These are phyloP conservation scores for Anastrepha ludens DNA, from an alignment of 1,140 invertebrate genomes.

Conservation along the genomic window DNA sequence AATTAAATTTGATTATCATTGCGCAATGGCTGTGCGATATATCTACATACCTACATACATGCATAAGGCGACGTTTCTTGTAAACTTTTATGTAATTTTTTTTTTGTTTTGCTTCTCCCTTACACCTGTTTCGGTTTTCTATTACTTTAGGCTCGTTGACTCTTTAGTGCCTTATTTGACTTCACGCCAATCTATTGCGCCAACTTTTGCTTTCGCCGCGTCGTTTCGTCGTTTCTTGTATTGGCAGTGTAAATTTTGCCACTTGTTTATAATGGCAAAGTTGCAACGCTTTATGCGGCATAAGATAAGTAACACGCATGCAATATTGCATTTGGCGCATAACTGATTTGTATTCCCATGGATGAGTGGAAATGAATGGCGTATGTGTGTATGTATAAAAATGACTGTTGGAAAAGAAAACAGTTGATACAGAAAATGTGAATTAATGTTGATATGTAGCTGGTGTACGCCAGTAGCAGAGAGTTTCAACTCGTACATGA, in stretches of 20 bases:
- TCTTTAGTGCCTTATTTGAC: neutral
- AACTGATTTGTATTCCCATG: neutral
- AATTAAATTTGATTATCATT: slow-evolving; percentile 49
- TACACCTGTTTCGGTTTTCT: neutral
- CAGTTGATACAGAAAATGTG: neutral
- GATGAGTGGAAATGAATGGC: slow-evolving; percentile 4
- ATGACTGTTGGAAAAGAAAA: neutral
- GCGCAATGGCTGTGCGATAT: neutral
- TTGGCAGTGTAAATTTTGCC: slow-evolving; percentile 4
- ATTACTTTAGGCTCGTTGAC: neutral
- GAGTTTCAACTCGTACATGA: too few relatives aligned
- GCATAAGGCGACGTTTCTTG: neutral
- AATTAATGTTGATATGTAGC: neutral
- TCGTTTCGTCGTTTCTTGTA: neutral
- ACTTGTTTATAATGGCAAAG: neutral
- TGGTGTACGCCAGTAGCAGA: too few relatives aligned
- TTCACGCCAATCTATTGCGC: neutral
- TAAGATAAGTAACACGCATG: slow-evolving; percentile 11
- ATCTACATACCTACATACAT: neutral
- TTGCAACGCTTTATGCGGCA: neutral
- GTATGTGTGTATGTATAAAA: neutral
- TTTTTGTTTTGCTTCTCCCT: neutral
- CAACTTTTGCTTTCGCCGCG: neutral
- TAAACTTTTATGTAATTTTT: neutral
- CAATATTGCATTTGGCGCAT: slow-evolving; percentile 9